Conservation (phyloP, 2,113 vertebrate species). For the Silurus meridionalis region DNA sequence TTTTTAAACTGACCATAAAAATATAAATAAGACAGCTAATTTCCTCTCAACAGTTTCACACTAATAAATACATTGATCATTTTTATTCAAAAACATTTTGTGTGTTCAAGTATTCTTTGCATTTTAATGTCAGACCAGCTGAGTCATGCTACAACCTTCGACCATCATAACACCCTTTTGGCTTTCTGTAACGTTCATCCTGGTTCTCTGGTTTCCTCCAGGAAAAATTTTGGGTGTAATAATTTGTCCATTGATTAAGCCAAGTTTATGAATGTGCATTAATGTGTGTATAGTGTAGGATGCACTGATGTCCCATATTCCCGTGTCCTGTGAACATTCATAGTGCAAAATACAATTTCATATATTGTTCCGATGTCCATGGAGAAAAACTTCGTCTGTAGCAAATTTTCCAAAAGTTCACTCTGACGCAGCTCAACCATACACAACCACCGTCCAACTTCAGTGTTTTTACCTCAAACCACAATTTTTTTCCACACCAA, state of each 20-base stretch:
- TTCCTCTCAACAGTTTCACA: not conserved
- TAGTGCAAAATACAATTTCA: not conserved
- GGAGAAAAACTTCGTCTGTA: not conserved
- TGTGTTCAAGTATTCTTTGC: not conserved
- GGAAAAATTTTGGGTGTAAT: not conserved
- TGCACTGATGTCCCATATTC: not conserved
- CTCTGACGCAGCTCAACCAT: not conserved
- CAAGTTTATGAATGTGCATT: not conserved
- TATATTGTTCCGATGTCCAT: not conserved
- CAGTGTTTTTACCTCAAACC: too few species aligned
- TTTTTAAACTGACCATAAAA: not conserved
- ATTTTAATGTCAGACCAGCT: conserved; percentile 9
- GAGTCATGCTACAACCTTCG: not conserved
- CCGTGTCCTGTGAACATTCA: not conserved
- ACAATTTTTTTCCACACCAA: too few species aligned
- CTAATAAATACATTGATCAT: not conserved
- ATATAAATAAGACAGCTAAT: not conserved
- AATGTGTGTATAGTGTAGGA: not conserved
- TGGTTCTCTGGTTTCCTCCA: not conserved
- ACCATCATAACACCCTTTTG: not conserved
- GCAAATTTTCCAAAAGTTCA: not conserved
- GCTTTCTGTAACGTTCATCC: not conserved
- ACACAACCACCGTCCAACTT: too few species aligned
- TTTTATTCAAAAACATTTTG: not conserved
- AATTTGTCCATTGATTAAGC: not conserved